Percentiles rank a stretch among this genome's conserved stretches.
Conservation (phyloP, 2,797 vertebrate species). For the Sylvia borin region DNA sequence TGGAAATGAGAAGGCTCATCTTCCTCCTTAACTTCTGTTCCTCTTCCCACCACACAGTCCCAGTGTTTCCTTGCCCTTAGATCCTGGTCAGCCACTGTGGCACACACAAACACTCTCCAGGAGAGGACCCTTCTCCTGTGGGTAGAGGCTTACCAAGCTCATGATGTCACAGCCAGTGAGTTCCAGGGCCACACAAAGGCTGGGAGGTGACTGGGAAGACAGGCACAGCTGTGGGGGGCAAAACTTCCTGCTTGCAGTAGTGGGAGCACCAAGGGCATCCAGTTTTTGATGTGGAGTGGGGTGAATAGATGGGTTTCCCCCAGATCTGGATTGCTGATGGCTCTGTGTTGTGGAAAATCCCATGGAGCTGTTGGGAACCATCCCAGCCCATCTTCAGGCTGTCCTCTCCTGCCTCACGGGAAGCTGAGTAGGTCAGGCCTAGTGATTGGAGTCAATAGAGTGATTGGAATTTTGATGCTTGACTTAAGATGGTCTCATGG, state of each 20-base stretch:
- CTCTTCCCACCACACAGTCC: background rate
- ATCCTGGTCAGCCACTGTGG: too few species aligned
- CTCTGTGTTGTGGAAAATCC: background rate
- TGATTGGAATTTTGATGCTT: background rate
- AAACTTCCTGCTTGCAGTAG: background rate
- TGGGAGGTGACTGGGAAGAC: background rate
- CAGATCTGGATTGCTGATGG: background rate
- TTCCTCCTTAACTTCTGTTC: background rate
- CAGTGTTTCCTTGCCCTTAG: background rate
- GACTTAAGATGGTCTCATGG: background rate
- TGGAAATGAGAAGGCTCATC: background rate
- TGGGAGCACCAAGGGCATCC: rapidly evolving
- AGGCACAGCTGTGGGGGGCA: rapidly evolving
- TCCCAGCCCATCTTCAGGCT: background rate
- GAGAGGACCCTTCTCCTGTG: background rate
- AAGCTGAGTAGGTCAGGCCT: background rate
- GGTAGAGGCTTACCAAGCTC: background rate
- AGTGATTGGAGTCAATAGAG: background rate
- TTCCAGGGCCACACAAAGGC: background rate
- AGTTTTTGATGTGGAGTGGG: background rate
- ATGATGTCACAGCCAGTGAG: background rate
- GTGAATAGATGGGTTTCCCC: background rate
- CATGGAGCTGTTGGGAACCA: background rate
- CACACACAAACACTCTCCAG: background rate
- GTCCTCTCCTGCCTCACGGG: rapidly evolving